Evolutionary conservation across 2,113 vertebrate species (phyloP), one percentile per base, ranked within the genome.

Genomic region (Alectura lathami): DNA sequence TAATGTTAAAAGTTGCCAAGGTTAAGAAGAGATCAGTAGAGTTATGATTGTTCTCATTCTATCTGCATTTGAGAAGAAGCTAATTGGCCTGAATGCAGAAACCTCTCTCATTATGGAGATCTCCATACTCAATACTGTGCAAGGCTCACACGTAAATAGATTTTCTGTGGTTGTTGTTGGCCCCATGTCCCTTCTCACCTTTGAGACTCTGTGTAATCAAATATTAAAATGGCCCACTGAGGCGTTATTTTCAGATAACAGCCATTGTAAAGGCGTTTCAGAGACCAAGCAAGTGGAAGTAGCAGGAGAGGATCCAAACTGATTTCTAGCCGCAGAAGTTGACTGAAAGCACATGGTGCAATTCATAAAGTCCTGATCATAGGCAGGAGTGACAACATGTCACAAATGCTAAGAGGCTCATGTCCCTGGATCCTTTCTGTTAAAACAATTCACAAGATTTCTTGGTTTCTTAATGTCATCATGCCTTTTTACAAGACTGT

Each of bases 1-100:
- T 90, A 57, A 62, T 88, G 36, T 62, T 96, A 90, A 68, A 77
- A 80, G 92, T 92, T 89, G 42, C 30, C 26, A 82, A 83, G 51
- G 29, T 77, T 30, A 86, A 12, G 45, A 89, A 62, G 56, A 69
- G 36, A 81, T 43, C 50, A 36, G 78, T 42, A 66, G 2, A 32
- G 9, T 82, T 69, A 59, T 72, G 73, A 77, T 24, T 40, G 7
- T 40, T 74, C 32, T 26, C 57, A 43, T 66, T 84, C 93, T 78
- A 45, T 77, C 47, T 72, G 42, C 5, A 5, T 86, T 73, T 74
- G 7, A 40, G 40, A 85, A 84, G 23, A 26, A 76, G 11, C 3
- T 67, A 81, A 82, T 86, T 88, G 88, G 29, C 42, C 40, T 40
- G 2, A 5, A 9, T 18, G 24, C 13, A 66, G 16, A 5, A 86